Percentiles rank a stretch among this genome's conserved stretches.
Evolutionary conservation across 2,113 vertebrate species (phyloP).

Genomic region (Pteronura brasiliensis): DNA sequence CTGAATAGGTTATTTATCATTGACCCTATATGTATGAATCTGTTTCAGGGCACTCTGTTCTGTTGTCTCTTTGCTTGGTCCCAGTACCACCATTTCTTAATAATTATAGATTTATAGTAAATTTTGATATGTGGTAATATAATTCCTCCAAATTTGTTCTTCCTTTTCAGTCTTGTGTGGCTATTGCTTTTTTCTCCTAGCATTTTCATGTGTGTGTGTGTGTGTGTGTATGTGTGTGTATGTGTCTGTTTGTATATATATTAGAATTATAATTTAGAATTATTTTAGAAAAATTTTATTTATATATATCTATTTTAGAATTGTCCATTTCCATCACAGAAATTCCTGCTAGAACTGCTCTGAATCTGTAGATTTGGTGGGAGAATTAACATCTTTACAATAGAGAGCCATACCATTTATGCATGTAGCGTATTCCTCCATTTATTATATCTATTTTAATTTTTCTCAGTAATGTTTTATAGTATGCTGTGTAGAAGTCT

Average conservation of each 20-base stretch:
- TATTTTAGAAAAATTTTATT: no score
- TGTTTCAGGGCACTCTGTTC: neutral
- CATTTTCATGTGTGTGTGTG: neutral
- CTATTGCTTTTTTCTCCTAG: neutral
- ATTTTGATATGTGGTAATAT: neutral
- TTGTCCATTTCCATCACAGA: neutral
- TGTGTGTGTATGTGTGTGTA: neutral
- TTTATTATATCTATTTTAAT: neutral
- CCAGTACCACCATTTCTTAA: neutral
- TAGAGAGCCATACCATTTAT: neutral
- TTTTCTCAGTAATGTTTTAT: constrained; percentile 8
- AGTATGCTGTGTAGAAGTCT: neutral
- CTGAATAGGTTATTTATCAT: neutral
- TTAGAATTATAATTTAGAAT: no score
- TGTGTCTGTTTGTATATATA: neutral
- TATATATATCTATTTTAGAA: neutral
- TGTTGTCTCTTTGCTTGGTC: neutral
- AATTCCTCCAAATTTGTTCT: constrained; percentile 3
- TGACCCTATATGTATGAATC: neutral
- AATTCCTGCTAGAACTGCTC: neutral
- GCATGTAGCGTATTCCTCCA: neutral
- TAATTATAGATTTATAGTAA: neutral
- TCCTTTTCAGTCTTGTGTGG: neutral
- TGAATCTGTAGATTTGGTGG: neutral
- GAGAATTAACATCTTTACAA: neutral